Conservation (phyloP, 2,888 invertebrate species). For the Tetranychus piercei region DNA sequence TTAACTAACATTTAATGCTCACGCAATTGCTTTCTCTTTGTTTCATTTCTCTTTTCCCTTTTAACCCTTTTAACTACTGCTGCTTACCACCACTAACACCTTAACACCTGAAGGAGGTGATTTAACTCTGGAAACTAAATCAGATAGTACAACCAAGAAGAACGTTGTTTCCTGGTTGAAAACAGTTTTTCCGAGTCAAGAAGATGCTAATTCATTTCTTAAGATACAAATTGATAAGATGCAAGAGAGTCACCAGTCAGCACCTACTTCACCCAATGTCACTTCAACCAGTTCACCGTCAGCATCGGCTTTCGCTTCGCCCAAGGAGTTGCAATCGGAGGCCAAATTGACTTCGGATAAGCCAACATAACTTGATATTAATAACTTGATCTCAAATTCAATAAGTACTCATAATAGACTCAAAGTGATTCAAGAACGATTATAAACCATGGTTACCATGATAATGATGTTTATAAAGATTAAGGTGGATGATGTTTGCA, state of each 20-base stretch:
- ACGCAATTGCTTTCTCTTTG: slow-evolving; percentile 3
- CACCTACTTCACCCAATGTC: background rate
- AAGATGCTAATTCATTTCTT: slow-evolving; percentile 7
- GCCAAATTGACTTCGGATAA: background rate
- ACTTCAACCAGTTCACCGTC: background rate
- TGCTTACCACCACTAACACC: background rate
- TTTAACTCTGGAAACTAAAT: slow-evolving; percentile 1
- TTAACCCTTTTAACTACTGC: background rate
- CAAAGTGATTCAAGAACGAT: background rate
- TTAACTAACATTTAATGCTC: background rate
- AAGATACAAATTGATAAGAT: slow-evolving; percentile 4
- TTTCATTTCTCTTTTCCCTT: background rate
- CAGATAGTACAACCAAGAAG: background rate
- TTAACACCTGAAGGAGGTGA: background rate
- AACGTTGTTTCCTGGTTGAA: slow-evolving; percentile 6
- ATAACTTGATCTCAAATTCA: background rate
- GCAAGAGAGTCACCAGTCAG: background rate
- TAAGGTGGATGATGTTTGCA: background rate
- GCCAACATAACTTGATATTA: background rate
- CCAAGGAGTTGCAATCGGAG: background rate
- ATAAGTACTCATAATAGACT: background rate
- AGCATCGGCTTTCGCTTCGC: background rate
- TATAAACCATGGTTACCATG: background rate
- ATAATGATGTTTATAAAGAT: background rate
- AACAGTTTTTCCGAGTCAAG: slow-evolving; percentile 6